phyloP scores from a whole-genome alignment of 1,140 invertebrate genomes.

The Orchestia grillus region DNA sequence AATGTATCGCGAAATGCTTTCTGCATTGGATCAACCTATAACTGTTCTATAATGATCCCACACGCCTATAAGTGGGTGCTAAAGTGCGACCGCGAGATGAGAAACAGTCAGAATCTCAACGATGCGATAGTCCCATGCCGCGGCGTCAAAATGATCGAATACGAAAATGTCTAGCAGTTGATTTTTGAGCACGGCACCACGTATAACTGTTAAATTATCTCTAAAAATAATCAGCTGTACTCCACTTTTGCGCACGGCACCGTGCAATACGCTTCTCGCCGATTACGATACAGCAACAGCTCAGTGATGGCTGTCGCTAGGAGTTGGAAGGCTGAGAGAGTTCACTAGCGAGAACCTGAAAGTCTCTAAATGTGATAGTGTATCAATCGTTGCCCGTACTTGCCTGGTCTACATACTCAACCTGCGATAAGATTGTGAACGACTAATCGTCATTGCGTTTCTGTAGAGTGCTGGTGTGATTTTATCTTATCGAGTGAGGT shows the following conservation, averaged over 20 bases:
- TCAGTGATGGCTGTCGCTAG: background rate
- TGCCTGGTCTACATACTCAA: background rate
- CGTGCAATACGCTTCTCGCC: background rate
- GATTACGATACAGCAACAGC: background rate
- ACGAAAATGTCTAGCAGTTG: background rate
- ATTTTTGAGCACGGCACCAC: background rate
- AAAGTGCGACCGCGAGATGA: too few relatives aligned
- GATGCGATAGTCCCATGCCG: background rate
- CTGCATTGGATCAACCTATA: too few relatives aligned
- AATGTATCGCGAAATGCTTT: too few relatives aligned
- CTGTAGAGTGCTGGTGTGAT: background rate
- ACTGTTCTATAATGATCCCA: too few relatives aligned
- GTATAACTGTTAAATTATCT: background rate
- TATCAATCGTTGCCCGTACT: background rate
- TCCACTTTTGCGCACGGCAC: background rate
- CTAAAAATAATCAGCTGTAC: background rate
- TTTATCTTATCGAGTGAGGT: background rate
- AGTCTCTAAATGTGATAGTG: background rate
- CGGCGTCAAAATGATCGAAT: background rate
- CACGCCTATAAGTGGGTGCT: too few relatives aligned
- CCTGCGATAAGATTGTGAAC: background rate
- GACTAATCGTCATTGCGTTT: background rate
- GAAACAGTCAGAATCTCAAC: background rate
- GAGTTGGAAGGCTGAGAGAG: background rate
- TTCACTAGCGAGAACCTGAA: background rate